Evolutionary conservation across 2,113 vertebrate species (phyloP).

Genomic region (Elanoides forficatus): DNA sequence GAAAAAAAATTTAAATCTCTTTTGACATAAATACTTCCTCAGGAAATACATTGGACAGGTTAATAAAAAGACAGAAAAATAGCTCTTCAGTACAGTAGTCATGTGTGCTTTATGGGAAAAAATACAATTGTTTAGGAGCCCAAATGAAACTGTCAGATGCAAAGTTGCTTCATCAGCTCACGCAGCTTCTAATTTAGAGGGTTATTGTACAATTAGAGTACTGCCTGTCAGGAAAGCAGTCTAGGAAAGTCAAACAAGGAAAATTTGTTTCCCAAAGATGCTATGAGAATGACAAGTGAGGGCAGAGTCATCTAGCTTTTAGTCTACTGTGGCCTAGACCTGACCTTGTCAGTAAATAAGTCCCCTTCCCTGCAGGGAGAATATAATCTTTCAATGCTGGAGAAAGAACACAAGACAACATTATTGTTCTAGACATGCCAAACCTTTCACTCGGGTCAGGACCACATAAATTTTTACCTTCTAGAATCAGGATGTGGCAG

Average conservation of each 20-base stretch:
- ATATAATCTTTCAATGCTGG: background rate
- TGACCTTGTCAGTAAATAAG: background rate
- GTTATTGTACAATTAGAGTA: constrained; percentile 57
- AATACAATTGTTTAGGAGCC: background rate
- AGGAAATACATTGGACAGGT: constrained; percentile 13
- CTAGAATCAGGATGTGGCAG: background rate
- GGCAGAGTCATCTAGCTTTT: background rate
- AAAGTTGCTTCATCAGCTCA: background rate
- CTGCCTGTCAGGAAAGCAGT: constrained; percentile 40
- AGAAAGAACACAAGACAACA: background rate
- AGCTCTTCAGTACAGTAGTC: background rate
- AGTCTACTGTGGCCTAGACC: background rate
- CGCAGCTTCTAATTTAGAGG: background rate
- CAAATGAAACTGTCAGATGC: constrained; percentile 22
- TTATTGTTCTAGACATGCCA: background rate
- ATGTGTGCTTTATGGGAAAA: background rate
- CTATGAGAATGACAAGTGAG: constrained; percentile 63
- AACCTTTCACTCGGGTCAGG: background rate
- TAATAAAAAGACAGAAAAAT: constrained; percentile 17
- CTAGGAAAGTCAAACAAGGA: constrained; percentile 56
- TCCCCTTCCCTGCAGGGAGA: background rate
- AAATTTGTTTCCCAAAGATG: constrained; percentile 77
- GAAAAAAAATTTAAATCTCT: constrained; percentile 2
- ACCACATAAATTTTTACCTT: background rate
- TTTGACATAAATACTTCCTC: constrained; percentile 43